These are phyloP conservation scores for Rhyacophila evoluta DNA, from an alignment of 2,888 invertebrate species.

Conservation along the genomic window DNA sequence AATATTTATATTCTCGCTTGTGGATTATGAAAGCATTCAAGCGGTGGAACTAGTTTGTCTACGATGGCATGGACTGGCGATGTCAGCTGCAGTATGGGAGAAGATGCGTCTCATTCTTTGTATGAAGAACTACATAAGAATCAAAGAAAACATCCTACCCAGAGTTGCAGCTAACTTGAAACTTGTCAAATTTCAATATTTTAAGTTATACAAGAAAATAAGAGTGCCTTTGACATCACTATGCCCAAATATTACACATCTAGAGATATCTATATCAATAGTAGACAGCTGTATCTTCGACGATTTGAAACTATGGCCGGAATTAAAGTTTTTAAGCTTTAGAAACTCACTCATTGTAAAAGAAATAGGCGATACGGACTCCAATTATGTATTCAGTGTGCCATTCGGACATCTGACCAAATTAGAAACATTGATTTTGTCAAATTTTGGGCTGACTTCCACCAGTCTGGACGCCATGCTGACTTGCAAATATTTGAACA, in stretches of 20 bases:
- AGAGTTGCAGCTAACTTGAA: conserved; percentile 69
- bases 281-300: conserved; percentile 70
- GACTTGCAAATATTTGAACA: conserved; percentile 65
- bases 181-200: conserved; percentile 70
- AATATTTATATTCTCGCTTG: conserved; percentile 69
- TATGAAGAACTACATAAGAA: conserved; percentile 69
- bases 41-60: conserved; percentile 67
- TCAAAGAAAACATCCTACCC: conserved; percentile 69
- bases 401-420: conserved; percentile 67
- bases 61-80: conserved; percentile 67
- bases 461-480: conserved; percentile 67
- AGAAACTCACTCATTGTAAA: conserved; percentile 67
- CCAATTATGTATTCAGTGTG: conserved; percentile 67
- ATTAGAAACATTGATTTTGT: conserved; percentile 66
- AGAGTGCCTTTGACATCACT: conserved; percentile 67
- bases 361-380: conserved; percentile 64
- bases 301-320: conserved; percentile 67
- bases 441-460: conserved; percentile 68
- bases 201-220: conserved; percentile 69
- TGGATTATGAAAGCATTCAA: conserved; percentile 68
- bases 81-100: conserved; percentile 69
- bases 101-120: conserved; percentile 68
- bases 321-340: conserved; percentile 68
- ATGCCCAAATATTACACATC: conserved; percentile 68
- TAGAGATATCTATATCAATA: conserved; percentile 71